Base-by-base conservation (phyloP, 2,113 vertebrate genomes). In the Poecile atricapillus region DNA sequence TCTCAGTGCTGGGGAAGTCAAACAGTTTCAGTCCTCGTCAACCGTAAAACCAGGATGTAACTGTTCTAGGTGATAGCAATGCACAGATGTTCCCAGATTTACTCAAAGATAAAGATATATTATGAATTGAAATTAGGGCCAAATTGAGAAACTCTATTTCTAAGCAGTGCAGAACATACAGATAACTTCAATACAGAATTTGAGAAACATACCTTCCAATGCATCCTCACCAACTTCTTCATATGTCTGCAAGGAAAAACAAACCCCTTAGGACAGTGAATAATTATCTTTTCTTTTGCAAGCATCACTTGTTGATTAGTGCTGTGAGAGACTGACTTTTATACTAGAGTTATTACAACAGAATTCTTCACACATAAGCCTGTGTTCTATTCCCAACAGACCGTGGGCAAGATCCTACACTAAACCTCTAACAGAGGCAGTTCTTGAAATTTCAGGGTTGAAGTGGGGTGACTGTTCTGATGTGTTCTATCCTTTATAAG, bases 191-290 rank as follows among this genome's bases (percentile, higher is more conserved):
- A 17, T 11, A 63, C 2, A 5, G 19, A 60, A 62, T 70, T n/a
- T 10, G 22, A 85, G 81, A 88, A 49, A 62, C 90, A 13, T 97
- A 99, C 99, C 98, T 99, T 99, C 99, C 64, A 99, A 79, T 9
- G 98, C 98, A 60, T 99, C 98, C 47, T 99, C 99, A 80, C 98
- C 97, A 15, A 98, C 96, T 82, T 98, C 98, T 97, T 99, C 99
- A 18, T 97, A 98, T 16, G 98, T 98, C 99, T 99, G 95, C 60
- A 97, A 97, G 95, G 77, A 77, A 94, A 97, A 69, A 89, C 49
- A 81, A 82, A 82, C 5, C n/a, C 28, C 39, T 95, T 65, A 91
- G 68, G 46, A 88, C 30, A 60, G 67, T n/a, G 49, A 50, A 49
- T 58, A 83, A 16, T 68, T 58, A 35, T n/a, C 5, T 86, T 43